Conservation (phyloP, 2,888 invertebrate genomes). For the Apamea crenata region DNA sequence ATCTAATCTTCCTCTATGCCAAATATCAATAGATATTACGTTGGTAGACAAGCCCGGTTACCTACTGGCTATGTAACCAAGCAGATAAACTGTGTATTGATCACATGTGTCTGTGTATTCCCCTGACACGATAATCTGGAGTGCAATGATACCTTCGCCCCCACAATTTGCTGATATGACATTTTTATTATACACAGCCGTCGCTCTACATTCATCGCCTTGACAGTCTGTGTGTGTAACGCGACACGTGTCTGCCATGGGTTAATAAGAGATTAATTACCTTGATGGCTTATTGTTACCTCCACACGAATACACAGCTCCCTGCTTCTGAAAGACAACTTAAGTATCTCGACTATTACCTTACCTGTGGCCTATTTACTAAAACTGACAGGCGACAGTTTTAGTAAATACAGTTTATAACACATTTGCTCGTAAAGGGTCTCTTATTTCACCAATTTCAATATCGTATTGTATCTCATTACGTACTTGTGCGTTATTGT, state of each 20-base stretch:
- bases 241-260: not conserved
- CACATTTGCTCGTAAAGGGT: too few relatives aligned
- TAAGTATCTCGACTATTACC: not conserved
- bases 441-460: too few relatives aligned
- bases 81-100: not conserved
- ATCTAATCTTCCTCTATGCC: not conserved
- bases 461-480: too few relatives aligned
- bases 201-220: not conserved
- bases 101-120: not conserved
- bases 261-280: slow-evolving; percentile 13
- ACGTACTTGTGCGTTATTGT: too few relatives aligned
- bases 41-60: not conserved
- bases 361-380: not conserved
- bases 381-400: not conserved
- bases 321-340: not conserved
- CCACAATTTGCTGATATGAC: not conserved
- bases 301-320: not conserved
- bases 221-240: slow-evolving; percentile 5
- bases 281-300: slow-evolving; percentile 24
- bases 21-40: not conserved
- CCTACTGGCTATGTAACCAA: not conserved
- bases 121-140: not conserved
- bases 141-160: not conserved
- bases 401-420: too few relatives aligned
- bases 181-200: not conserved